Evolutionary conservation across 2,888 invertebrate genomes (phyloP), one percentile per base, ranked within the genome.

Genomic region (Lepidocyrtoides sp.): DNA sequence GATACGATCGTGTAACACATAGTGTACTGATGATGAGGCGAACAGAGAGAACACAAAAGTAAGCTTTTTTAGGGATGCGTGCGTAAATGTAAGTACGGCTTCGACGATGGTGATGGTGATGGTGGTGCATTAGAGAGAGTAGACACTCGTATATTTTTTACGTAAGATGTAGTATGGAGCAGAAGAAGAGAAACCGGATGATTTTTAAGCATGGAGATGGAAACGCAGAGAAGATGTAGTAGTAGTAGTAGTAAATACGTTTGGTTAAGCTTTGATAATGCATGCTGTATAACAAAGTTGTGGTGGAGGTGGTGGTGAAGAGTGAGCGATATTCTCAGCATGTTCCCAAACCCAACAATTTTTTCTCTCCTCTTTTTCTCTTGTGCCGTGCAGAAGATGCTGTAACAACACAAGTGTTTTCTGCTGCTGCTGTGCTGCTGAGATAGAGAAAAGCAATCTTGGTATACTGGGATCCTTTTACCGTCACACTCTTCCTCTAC

Each of bases 51-150:
- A 4, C 66, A 66, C 32, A 69, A 10, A 48, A 26, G n/a, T 44
- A 48, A 75, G 48, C 44, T 75, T 75, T 63, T 75, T 75, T 75
- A 48, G 75, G 75, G 75, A 75, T 75, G 44, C 75, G 48, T 75
- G 75, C 75, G 72, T 72, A 72, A 72, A 36, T 44, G 72, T 44
- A 75, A 26, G 26, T 44, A 48, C 48, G 48, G 48, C 66, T 72
- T 72, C 10, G 36, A 69, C 8, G 41, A 14, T 23, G 69, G 23
- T 72, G 36, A 20, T 72, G 72, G 12, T 32, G 63, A 10, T 63
- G 63, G 48, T 44, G 75, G 26, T 48, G 14, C 75, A 75, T 48
- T 72, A 44, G 26, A 23, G 2, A 41, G 14, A 23, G 7, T 8
- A 36, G 36, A 20, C 36, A 69, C 44, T 48, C 14, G 48, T 26